Percentiles rank a stretch among this genome's conserved stretches.
phyloP scores from a whole-genome alignment of 2,888 invertebrate species.

The Callimorpha dominula region DNA sequence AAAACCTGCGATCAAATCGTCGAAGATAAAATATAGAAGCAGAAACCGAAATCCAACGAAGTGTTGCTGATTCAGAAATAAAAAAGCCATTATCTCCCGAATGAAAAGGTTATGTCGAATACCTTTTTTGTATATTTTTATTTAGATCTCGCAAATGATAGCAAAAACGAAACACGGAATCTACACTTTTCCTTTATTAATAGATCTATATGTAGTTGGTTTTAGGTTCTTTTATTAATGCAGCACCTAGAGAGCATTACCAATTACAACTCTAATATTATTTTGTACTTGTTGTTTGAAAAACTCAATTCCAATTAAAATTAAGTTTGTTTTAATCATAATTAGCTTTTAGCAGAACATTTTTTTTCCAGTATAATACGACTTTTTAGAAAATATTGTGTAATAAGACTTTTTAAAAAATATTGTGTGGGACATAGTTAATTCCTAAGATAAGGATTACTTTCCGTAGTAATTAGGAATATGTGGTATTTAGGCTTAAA shows the following conservation, averaged over 20 bases:
- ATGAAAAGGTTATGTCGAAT: constrained; percentile 44
- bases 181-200: background rate
- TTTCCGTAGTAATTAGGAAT: too few species aligned
- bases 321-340: background rate
- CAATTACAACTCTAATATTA: background rate
- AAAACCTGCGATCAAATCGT: constrained; percentile 8
- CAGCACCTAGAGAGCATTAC: background rate
- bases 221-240: background rate
- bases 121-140: constrained; percentile 44
- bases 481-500: too few species aligned
- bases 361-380: too few species aligned
- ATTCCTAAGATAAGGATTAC: too few species aligned
- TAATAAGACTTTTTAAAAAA: too few species aligned
- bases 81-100: constrained; percentile 54
- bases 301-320: background rate
- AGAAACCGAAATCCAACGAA: constrained; percentile 41
- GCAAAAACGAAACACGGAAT: constrained; percentile 26
- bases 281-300: background rate
- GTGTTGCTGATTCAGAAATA: constrained; percentile 53
- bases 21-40: constrained; percentile 32
- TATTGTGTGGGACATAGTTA: too few species aligned
- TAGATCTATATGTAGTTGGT: background rate
- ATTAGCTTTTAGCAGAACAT: too few species aligned
- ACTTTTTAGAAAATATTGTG: too few species aligned
- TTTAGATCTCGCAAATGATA: constrained; percentile 43